Base-by-base conservation (phyloP, 2,888 invertebrate species). In the Diachrysia chrysitis region DNA sequence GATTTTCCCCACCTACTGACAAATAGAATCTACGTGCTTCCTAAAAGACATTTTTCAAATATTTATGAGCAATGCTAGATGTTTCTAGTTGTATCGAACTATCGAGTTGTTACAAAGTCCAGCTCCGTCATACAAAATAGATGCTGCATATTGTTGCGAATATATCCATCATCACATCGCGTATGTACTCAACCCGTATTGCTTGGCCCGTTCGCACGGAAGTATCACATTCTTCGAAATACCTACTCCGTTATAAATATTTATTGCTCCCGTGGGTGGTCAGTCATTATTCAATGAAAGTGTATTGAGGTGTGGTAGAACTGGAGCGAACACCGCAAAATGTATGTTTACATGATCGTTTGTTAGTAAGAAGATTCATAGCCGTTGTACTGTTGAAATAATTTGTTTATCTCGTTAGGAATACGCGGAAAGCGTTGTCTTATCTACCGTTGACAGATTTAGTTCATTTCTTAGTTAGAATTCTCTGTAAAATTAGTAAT, bases 251-350 rank as follows among this genome's bases (percentile, higher is more conserved):
- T 83, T 85, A 87, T 86, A 87, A 87, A 88, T 89, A 87, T 87
- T 88, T 88, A 89, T 87, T 86, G 79, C 80, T 81, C 66, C 79
- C 72, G 87, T 87, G 89, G 88, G 89, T 89, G 89, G 89, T 76
- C 88, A 68, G 73, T 67, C 82, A 85, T 87, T 85, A 83, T 83
- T 84, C 86, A 84, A 84, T 86, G 82, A 78, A 76, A 72, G 71
- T 76, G 73, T 78, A 65, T 69, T 61, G 78, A 82, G 79, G 79
- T 84, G 75, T 73, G 65, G 66, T 76, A 71, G 69, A 84, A 82
- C 77, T 82, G 77, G 81, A 82, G 80, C 80, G 73, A 79, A 80
- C 76, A 81, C 66, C 71, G 73, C 71, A 69, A 79, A 73, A 71
- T 72, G 37, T 67, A 51, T 82, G 71, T 81, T 79, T 79, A 77